Percentiles rank a stretch among this genome's conserved stretches.
These are phyloP conservation scores for Taenioides sp. DNA, from an alignment of 2,797 vertebrate genomes.

Conservation along the genomic window DNA sequence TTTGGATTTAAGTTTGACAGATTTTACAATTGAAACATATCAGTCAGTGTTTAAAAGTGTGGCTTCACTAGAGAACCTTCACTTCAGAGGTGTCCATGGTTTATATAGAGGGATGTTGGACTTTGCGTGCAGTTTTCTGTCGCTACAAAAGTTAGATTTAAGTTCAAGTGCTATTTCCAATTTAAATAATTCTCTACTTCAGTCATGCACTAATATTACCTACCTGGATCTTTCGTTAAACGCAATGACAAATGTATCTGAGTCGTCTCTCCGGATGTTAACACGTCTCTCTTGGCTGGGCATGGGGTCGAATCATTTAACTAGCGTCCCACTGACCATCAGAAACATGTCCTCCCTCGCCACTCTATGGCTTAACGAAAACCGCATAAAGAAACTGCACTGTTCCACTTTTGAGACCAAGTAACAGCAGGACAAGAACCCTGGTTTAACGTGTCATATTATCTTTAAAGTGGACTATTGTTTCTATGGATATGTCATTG, in stretches of 20 bases:
- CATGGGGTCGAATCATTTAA: not conserved
- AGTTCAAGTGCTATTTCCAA: not conserved
- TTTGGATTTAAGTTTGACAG: not conserved
- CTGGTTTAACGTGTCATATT: no score
- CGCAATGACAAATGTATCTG: not conserved
- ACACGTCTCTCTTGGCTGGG: not conserved
- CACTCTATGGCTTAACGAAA: not conserved
- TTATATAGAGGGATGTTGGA: not conserved
- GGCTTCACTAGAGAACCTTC: not conserved
- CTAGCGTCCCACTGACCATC: not conserved
- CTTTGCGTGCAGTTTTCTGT: not conserved
- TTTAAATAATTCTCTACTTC: constrained; percentile 2
- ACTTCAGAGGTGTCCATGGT: not conserved
- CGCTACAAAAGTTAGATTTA: constrained; percentile 7
- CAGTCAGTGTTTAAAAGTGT: not conserved
- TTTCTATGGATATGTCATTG: no score
- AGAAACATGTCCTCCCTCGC: constrained; percentile 8
- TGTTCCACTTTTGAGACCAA: not conserved
- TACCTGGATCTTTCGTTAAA: not conserved
- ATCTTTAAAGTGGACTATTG: no score
- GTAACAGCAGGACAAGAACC: not conserved
- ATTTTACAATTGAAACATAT: constrained; percentile 1
- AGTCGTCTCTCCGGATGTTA: not conserved
- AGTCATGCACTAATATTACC: not conserved
- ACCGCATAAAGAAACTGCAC: not conserved